Evolutionary conservation across 2,113 vertebrate genomes (phyloP).

Genomic region (Acrocephalus arundinaceus): DNA sequence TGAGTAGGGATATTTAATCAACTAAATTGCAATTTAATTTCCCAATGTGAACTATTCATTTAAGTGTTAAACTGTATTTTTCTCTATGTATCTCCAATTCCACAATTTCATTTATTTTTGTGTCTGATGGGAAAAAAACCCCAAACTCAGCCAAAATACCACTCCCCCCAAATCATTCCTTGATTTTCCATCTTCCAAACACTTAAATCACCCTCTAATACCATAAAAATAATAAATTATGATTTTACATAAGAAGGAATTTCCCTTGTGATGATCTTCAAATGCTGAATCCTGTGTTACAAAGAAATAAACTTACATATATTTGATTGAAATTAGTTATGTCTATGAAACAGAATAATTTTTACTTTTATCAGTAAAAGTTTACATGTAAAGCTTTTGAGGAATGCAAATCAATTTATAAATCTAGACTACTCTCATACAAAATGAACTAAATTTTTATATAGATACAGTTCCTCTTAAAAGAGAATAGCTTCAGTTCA

Average conservation of each 20-base stretch:
- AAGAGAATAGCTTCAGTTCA: neutral
- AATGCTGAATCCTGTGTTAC: neutral
- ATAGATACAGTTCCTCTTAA: neutral
- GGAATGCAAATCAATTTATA: neutral
- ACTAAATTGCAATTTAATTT: neutral
- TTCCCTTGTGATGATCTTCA: neutral
- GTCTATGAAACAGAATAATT: neutral
- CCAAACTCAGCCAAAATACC: rapidly evolving
- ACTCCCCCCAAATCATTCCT: neutral
- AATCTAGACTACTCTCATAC: neutral
- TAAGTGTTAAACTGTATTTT: neutral
- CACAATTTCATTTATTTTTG: neutral
- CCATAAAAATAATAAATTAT: neutral
- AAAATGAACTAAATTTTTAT: neutral
- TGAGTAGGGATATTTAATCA: neutral
- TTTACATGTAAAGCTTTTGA: neutral
- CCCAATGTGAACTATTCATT: neutral
- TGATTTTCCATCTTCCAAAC: neutral
- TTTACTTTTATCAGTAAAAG: neutral
- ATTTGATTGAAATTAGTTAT: neutral
- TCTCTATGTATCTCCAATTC: neutral
- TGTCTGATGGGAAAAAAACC: neutral
- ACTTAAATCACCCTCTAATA: neutral
- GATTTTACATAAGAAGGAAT: neutral
- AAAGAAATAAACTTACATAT: neutral